These are phyloP conservation scores for Tetramorium simillimum DNA, from an alignment of 1,140 invertebrate species.

Conservation along the genomic window DNA sequence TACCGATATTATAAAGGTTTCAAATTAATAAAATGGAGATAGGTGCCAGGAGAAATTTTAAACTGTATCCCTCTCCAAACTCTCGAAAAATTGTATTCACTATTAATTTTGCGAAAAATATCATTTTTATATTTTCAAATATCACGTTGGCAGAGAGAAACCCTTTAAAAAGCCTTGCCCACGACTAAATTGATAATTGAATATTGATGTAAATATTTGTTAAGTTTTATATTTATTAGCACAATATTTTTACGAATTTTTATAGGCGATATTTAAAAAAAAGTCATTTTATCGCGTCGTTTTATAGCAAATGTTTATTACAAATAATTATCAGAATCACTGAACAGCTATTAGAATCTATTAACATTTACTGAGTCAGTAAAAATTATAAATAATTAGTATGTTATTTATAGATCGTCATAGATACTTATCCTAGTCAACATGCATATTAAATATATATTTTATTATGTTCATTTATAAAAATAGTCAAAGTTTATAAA, in stretches of 20 bases:
- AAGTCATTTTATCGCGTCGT: background rate
- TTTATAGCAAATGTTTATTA: background rate
- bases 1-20: background rate
- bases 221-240: background rate
- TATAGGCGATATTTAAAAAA: background rate
- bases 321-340: background rate
- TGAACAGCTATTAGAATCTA: background rate
- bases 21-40: constrained; percentile 27
- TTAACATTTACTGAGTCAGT: background rate
- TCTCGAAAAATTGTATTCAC: background rate
- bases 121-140: background rate
- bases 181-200: background rate
- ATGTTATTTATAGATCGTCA: background rate
- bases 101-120: background rate
- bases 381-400: background rate
- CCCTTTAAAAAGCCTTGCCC: background rate
- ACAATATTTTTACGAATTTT: background rate
- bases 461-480: constrained; percentile 2
- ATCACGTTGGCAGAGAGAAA: background rate
- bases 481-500: background rate
- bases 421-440: background rate
- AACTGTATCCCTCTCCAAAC: background rate
- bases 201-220: constrained; percentile 12
- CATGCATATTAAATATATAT: constrained; percentile 13
- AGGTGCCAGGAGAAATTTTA: background rate